Percentiles rank a stretch among this genome's conserved stretches.
phyloP scores from a whole-genome alignment of 2,113 vertebrate genomes.

The Sinocyclocheilus anshuiensis region DNA sequence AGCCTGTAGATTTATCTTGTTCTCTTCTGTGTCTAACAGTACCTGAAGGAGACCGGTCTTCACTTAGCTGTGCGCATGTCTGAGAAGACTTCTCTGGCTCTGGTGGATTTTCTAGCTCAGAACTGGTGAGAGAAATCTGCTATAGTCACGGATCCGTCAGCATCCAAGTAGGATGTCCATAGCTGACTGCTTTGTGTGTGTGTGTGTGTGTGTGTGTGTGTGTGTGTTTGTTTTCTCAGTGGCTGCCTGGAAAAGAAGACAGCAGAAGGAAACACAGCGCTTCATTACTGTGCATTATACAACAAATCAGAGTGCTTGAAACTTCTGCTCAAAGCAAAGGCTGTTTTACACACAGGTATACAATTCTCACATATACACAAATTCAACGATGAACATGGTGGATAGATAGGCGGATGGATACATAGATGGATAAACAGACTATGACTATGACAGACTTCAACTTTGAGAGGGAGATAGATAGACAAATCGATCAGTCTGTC shows the following conservation, averaged over 20 bases:
- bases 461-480: no score
- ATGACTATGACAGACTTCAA: no score
- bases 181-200: not conserved
- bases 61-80: slow-evolving; percentile 86
- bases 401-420: not conserved
- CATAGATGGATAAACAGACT: no score
- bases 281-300: slow-evolving; percentile 84
- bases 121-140: slow-evolving; percentile 82
- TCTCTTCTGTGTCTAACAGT: slow-evolving; percentile 65
- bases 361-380: not conserved
- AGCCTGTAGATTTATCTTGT: not conserved
- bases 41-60: slow-evolving; percentile 81
- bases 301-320: slow-evolving; percentile 90
- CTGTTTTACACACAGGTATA: slow-evolving; percentile 77
- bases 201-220: slow-evolving; percentile 12
- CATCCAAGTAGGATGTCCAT: not conserved
- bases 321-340: slow-evolving; percentile 91
- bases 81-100: slow-evolving; percentile 82
- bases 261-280: slow-evolving; percentile 84
- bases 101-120: slow-evolving; percentile 96
- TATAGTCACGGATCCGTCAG: not conserved
- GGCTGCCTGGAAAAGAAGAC: slow-evolving; percentile 86
- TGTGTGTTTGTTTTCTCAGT: slow-evolving; percentile 68
- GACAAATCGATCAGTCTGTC: not conserved
- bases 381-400: not conserved